Evolutionary conservation across 2,888 invertebrate species (phyloP), one percentile per base, ranked within the genome.

Genomic region (Hirtodrosophila confusa): DNA sequence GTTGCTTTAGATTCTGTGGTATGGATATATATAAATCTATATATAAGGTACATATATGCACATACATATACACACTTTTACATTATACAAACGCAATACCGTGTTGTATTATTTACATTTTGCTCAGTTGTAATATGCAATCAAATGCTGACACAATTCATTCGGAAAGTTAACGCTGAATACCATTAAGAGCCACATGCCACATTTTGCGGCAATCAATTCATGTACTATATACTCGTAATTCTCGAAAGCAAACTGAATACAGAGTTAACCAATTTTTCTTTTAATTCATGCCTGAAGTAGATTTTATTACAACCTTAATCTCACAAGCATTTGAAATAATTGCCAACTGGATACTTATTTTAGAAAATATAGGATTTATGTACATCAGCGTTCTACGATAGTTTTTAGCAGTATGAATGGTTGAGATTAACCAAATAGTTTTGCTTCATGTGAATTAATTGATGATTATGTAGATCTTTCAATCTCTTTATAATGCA

Each of bases 1-100:
- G 57, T 76, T 69, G 54, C 50, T 60, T 60, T 69, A 24, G 36
- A 47, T 65, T 53, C 39, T 51, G 55, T 9, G 31, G 29, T 7
- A 17, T 10, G 3, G 36, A 24, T 12, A 5, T 11, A 39, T 17
- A 5, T 10, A n/a, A 0, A 39, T 6, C 24, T 10, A 12, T n/a
- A 10, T 4, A 33, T 39, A 39, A 4, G 10, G 31, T n/a, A 35
- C 9, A 35, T 5, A 40, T 9, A 53, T 8, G 29, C 44, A 57
- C 36, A 55, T 39, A 29, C 10, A 36, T 47, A 36, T 10, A 17
- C 17, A 17, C 17, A 17, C 17, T 17, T 2, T 1, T 17, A 17
- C 17, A 17, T 17, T 17, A 17, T 17, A 17, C 17, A 17, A 17
- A 17, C 17, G 17, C 17, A 17, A 17, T 17, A 17, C 17, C 17